phyloP scores from a whole-genome alignment of 30 jellyfish, hydroid and myxozoan genomes.

The Sanderia malayensis region DNA sequence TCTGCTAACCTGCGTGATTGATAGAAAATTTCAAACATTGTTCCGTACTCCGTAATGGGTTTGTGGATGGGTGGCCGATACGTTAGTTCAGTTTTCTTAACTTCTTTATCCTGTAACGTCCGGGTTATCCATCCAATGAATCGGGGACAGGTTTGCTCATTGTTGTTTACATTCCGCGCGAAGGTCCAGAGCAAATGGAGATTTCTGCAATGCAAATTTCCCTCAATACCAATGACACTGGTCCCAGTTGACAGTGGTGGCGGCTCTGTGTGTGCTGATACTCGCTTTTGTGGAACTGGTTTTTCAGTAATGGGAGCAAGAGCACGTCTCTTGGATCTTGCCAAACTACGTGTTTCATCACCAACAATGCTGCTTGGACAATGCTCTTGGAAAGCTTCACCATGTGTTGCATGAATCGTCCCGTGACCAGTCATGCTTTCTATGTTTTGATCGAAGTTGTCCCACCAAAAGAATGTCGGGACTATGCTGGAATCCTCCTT shows the following conservation, averaged over 20 bases:
- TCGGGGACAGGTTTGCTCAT: conserved; percentile 35
- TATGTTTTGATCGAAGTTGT: conserved; percentile 37
- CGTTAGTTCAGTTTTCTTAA: conserved; percentile 18
- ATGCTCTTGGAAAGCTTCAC: conserved; percentile 53
- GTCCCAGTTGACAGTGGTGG: conserved; percentile 11
- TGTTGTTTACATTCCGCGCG: conserved; percentile 9
- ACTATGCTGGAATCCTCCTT: too few relatives aligned
- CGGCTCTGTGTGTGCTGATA: conserved; percentile 22
- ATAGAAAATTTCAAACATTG: conserved; percentile 24
- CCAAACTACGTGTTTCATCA: conserved; percentile 6
- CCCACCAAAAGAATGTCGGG: conserved; percentile 55
- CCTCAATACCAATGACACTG: not conserved
- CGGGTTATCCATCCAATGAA: conserved; percentile 37
- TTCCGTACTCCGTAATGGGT: conserved; percentile 34
- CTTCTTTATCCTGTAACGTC: not conserved
- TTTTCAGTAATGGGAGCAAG: not conserved
- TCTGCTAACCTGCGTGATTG: conserved; percentile 30
- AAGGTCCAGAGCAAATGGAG: conserved; percentile 19
- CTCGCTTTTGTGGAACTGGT: not conserved
- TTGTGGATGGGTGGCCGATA: conserved; percentile 25
- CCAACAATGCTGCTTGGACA: conserved; percentile 2
- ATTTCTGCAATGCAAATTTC: conserved; percentile 2
- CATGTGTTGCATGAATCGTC: conserved; percentile 17
- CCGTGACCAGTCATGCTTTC: conserved; percentile 13
- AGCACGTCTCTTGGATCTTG: conserved; percentile 23